Percentiles rank a stretch among this genome's conserved stretches.
phyloP scores from a whole-genome alignment of 2,888 invertebrate genomes.

The Odontocerum albicorne region DNA sequence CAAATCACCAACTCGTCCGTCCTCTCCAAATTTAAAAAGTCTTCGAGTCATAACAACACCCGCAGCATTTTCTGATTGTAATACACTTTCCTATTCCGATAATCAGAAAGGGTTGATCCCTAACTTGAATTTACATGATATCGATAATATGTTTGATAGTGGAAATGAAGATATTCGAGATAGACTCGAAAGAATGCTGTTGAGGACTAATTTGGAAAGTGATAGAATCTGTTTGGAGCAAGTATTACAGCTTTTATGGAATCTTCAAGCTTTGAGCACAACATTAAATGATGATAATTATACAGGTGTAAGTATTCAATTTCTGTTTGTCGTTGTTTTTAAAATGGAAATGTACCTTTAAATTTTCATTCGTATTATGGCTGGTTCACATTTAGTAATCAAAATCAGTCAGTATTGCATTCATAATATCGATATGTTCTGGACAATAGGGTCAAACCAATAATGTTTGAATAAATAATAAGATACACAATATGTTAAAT shows the following conservation, averaged over 20 bases:
- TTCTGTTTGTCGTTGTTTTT: too few species aligned
- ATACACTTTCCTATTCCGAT: constrained; percentile 7
- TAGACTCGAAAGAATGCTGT: constrained; percentile 55
- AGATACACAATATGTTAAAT: too few species aligned
- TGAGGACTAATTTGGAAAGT: constrained; percentile 55
- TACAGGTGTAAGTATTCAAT: constrained; percentile 22
- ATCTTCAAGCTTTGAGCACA: constrained; percentile 59
- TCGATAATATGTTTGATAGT: constrained; percentile 12
- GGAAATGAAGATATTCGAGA: constrained; percentile 45
- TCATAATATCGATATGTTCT: too few species aligned
- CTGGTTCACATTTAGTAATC: too few species aligned
- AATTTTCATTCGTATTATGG: too few species aligned
- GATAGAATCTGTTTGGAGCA: constrained; percentile 66
- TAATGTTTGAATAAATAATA: too few species aligned
- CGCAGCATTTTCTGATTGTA: constrained; percentile 42
- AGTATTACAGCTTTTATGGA: constrained; percentile 62
- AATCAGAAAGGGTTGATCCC: constrained; percentile 12
- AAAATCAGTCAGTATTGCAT: too few species aligned
- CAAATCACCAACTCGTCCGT: constrained; percentile 50
- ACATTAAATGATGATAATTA: constrained; percentile 58
- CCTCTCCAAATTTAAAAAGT: constrained; percentile 38
- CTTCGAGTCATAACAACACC: constrained; percentile 51
- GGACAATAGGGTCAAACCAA: too few species aligned
- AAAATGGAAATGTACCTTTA: too few species aligned
- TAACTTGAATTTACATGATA: constrained; percentile 17